Conservation (phyloP, 2,888 invertebrate species). For the Tenodera sinensis region DNA sequence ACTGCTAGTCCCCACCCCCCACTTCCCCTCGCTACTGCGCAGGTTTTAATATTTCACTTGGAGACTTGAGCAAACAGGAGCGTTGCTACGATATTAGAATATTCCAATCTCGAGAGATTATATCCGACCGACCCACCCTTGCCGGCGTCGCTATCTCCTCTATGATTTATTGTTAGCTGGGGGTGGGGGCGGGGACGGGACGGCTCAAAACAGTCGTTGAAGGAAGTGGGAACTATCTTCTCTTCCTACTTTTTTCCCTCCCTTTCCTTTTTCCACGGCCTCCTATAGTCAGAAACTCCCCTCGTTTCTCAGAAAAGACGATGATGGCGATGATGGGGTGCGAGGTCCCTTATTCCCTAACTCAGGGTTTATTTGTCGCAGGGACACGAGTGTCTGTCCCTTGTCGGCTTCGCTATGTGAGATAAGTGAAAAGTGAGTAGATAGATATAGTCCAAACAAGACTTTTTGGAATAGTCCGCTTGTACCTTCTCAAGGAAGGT, state of each 20-base stretch:
- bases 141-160: slow-evolving; percentile 23
- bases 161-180: slow-evolving; percentile 30
- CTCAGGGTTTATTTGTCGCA: not conserved
- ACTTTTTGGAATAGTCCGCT: too few relatives aligned
- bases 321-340: not conserved
- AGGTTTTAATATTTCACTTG: slow-evolving; percentile 39
- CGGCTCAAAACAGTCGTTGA: not conserved
- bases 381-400: not conserved
- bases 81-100: slow-evolving; percentile 38
- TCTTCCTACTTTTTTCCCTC: not conserved
- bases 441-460: not conserved
- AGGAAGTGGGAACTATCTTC: not conserved
- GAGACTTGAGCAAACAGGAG: slow-evolving; percentile 37
- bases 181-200: slow-evolving; percentile 11
- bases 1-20: not conserved
- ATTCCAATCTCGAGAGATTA: slow-evolving; percentile 37
- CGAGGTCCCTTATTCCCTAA: not conserved
- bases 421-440: not conserved
- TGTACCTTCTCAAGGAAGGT: not conserved
- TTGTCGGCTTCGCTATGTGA: not conserved
- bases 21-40: slow-evolving; percentile 6
- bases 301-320: not conserved
- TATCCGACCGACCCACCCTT: slow-evolving; percentile 21
- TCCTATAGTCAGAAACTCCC: not conserved
- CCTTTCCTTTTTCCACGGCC: not conserved